Base-by-base conservation (phyloP, 2,888 invertebrate species). In the Micoletzkya japonica region DNA sequence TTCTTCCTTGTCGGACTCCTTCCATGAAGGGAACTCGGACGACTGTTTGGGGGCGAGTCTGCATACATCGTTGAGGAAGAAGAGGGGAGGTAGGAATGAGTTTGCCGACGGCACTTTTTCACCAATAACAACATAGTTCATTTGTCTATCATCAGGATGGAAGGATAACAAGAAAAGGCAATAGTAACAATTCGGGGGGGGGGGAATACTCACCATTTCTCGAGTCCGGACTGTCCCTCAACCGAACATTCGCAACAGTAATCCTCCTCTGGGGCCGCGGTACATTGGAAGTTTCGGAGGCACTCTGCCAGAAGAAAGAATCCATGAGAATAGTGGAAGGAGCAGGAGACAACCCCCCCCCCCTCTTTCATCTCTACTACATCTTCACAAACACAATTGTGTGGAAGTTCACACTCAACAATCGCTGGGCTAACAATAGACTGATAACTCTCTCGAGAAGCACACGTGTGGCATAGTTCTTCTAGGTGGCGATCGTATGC, bases 271-370 rank as follows among this genome's bases (percentile, higher is more conserved):
- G 37, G 52, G 50, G 50, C 36, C 52, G 17, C 36, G 39, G 39
- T 24, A 10, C n/a, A 32, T 44, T 61, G 7, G 64, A n/a, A 26
- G 64, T 36, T 36, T 64, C 52, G 10, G 50, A 52, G 10, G 64
- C 64, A 52, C 36, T 64, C 64, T 64, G n/a, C n/a, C n/a, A n/a
- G n/a, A n/a, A n/a, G n/a, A 44, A 44, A 14, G 44, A 44, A 44
- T 44, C 44, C 10, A 44, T 44, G 44, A 44, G 10, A 14, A 44
- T 44, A 44, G 44, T 14, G 20, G 44, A 44, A 44, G 44, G 44
- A 14, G 44, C 10, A 20, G 44, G 44, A 44, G 44, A 44, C 44
- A 44, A 44, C 14, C 20, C 44, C 14, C n/a, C n/a, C n/a, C n/a
- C n/a, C n/a, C n/a, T n/a, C n/a, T n/a, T n/a, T n/a, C n/a, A n/a